Evolutionary conservation across 2,113 vertebrate genomes (phyloP).

Genomic region (Sapajus apella): DNA sequence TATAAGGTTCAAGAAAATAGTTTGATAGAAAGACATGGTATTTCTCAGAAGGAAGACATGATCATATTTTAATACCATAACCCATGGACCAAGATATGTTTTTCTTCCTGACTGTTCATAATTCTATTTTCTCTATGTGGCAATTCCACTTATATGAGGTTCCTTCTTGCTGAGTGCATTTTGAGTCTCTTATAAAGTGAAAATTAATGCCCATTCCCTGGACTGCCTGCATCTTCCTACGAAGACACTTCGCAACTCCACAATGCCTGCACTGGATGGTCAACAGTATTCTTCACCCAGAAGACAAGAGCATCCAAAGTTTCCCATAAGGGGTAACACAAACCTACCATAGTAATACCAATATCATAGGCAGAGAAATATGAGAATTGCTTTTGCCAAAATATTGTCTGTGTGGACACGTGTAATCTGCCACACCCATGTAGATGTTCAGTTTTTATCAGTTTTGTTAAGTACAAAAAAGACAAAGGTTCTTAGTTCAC

Average conservation of each 20-base stretch:
- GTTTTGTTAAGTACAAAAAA: constrained; percentile 13
- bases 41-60: not conserved
- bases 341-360: not conserved
- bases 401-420: not conserved
- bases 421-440: not conserved
- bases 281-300: not conserved
- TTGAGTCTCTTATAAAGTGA: constrained; percentile 1
- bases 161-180: not conserved
- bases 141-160: not conserved
- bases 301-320: not conserved
- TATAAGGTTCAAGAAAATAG: not conserved
- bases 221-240: not conserved
- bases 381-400: not conserved
- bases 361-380: not conserved
- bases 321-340: not conserved
- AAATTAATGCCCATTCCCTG: not conserved
- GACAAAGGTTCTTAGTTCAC: not conserved
- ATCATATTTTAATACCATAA: not conserved
- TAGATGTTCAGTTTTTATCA: not conserved
- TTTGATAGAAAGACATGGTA: not conserved
- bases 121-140: not conserved
- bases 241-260: not conserved
- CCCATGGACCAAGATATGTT: not conserved
- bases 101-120: not conserved
- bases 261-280: fast-evolving